phyloP scores from a whole-genome alignment of 2,797 vertebrate genomes.

The Paratrypauchen microcephalus region DNA sequence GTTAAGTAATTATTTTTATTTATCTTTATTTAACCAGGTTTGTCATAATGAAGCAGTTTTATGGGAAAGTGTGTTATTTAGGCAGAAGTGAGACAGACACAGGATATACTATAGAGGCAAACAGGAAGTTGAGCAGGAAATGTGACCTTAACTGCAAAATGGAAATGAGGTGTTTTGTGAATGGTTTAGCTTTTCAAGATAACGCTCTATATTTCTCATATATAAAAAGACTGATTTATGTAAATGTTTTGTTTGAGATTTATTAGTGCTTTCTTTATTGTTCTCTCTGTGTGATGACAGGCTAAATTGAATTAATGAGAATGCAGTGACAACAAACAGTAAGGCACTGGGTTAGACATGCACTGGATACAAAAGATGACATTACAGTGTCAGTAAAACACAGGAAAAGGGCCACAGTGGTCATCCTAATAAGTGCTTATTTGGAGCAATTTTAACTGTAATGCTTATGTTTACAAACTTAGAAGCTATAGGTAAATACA shows the following conservation, averaged over 20 bases:
- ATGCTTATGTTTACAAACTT: neutral
- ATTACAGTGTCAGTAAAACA: neutral
- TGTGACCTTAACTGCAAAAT: neutral
- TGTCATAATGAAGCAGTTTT: too few relatives aligned
- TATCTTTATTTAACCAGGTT: too few relatives aligned
- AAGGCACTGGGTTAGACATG: neutral
- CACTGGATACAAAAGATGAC: neutral
- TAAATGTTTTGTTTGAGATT: neutral
- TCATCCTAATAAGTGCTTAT: neutral
- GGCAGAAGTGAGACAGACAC: neutral
- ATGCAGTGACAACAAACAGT: neutral
- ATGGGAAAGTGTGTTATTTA: neutral
- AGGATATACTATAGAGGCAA: neutral
- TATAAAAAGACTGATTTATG: neutral
- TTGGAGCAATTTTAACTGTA: neutral
- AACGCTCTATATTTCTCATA: neutral
- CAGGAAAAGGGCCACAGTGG: neutral
- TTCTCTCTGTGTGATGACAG: neutral
- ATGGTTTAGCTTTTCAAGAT: neutral
- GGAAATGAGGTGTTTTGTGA: neutral
- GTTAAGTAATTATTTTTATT: too few relatives aligned
- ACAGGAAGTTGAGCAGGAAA: slow-evolving; percentile 7
- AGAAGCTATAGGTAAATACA: neutral
- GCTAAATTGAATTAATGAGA: neutral
- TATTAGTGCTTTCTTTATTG: neutral